Evolutionary conservation across 1,140 invertebrate genomes (phyloP), one percentile per base, ranked within the genome.

Genomic region (Achatina immaculata): DNA sequence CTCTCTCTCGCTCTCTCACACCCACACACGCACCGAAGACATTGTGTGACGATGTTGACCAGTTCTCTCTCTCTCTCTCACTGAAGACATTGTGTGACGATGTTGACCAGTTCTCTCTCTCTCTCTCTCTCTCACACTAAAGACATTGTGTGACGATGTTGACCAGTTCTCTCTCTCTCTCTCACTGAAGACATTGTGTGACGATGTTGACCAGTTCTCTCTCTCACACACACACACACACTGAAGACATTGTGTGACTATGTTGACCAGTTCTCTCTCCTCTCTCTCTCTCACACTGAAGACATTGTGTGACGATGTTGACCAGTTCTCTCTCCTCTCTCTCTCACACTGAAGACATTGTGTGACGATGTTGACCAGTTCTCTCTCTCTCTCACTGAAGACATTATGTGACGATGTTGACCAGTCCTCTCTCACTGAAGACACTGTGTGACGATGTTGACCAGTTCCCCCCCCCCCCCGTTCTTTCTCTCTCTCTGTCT

Each of bases 401-500:
- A n/a, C n/a, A n/a, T n/a, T n/a, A n/a, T n/a, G n/a, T n/a, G n/a
- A n/a, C n/a, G n/a, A 7, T 66, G 7, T 36, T 24, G 7, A 31
- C 62, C n/a, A 7, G 7, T 66, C n/a, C 62, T 66, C 62, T 66
- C 62, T 66, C 62, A 11, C 62, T 66, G 7, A 11, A 7, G 7
- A 11, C 45, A 11, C 45, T 48, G 7, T 48, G 7, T 48, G 7
- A 11, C 45, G 7, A 7, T 66, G 7, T 36, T 24, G 7, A 31
- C 62, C n/a, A 7, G 7, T 66, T 14, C 34, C n/a, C 62, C 11
- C n/a, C 62, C n/a, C 62, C n/a, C 62, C n/a, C 62, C n/a, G 7
- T 66, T 36, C 62, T 66, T 24, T 66, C 62, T 66, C 62, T 66
- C 62, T 66, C 62, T 66, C 62, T 66, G 7, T 66, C 62, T 66